A percentile compares a stretch with the other conserved stretches of the same genome.
phyloP scores from a whole-genome alignment of 2,888 invertebrate genomes.

The Dryocosmus kuriphilus region DNA sequence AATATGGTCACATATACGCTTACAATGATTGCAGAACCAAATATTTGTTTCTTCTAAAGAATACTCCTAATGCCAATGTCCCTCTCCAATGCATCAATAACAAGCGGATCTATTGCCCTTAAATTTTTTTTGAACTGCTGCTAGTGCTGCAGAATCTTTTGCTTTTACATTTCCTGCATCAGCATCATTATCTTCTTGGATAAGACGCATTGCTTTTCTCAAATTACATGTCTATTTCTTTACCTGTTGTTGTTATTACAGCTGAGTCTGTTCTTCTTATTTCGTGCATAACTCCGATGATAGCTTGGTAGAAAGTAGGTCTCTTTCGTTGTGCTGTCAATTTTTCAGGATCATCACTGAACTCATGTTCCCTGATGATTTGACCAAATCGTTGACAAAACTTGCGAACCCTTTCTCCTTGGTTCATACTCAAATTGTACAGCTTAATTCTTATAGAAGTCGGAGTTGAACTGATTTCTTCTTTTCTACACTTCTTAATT shows the following conservation, averaged over 20 bases:
- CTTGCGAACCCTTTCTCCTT: conserved; percentile 46
- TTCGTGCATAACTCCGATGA: conserved; percentile 50
- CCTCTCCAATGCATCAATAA: conserved; percentile 47
- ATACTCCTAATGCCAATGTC: conserved; percentile 46
- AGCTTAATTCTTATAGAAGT: conserved; percentile 49
- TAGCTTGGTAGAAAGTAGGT: conserved; percentile 54
- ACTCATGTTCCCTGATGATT: conserved; percentile 48
- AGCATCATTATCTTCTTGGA: conserved; percentile 48
- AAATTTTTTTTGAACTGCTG: not conserved
- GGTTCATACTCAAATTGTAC: conserved; percentile 41
- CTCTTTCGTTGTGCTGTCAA: conserved; percentile 46
- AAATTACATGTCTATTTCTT: conserved; percentile 50
- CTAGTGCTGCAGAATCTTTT: conserved; percentile 38
- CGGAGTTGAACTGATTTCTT: conserved; percentile 46
- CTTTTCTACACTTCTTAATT: conserved; percentile 48
- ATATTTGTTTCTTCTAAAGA: conserved; percentile 10
- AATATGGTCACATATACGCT: conserved; percentile 37
- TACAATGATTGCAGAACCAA: conserved; percentile 43
- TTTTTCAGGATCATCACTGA: conserved; percentile 44
- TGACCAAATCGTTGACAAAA: conserved; percentile 51
- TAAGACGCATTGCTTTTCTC: conserved; percentile 47
- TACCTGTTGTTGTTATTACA: conserved; percentile 49
- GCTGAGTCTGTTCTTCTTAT: conserved; percentile 49
- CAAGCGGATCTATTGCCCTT: conserved; percentile 42
- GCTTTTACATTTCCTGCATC: conserved; percentile 24